phyloP scores from a whole-genome alignment of 92 coral and sea anemone genomes.

The Porites lobata region DNA sequence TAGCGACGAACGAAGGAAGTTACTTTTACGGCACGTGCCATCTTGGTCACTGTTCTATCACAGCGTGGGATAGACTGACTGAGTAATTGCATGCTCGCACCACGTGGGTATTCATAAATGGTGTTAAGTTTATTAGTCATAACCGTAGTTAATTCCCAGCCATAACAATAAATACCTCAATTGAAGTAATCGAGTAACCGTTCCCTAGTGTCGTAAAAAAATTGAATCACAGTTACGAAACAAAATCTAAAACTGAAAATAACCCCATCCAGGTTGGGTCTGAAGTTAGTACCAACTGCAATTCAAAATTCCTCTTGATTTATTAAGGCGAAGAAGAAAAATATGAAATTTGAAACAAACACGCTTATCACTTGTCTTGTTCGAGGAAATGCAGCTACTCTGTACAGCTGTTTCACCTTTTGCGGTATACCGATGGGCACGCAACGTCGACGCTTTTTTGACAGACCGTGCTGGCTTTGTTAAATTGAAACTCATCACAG shows the following conservation, averaged over 20 bases:
- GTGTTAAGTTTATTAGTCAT: neutral
- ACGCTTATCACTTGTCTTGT: neutral
- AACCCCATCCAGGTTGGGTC: neutral
- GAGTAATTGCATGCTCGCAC: neutral
- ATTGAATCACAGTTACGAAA: neutral
- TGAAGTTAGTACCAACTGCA: too few species aligned
- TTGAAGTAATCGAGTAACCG: neutral
- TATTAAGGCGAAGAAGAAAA: neutral
- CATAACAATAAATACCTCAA: neutral
- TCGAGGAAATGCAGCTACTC: neutral
- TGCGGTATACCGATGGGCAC: too few species aligned
- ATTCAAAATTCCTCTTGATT: neutral
- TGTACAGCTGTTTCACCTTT: neutral
- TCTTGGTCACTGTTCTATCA: neutral
- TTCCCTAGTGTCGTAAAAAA: neutral
- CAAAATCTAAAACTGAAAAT: too few species aligned
- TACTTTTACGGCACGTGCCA: neutral
- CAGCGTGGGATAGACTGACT: constrained; percentile 15
- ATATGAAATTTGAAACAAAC: neutral
- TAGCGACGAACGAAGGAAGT: neutral
- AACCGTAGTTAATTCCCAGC: neutral
- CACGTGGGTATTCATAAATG: neutral
- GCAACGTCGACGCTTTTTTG: too few species aligned
- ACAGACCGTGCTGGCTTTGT: too few species aligned
- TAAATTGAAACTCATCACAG: too few species aligned